Percentiles rank a stretch among this genome's conserved stretches.
phyloP scores from a whole-genome alignment of 1,140 invertebrate species.

The Neotoxoptera formosana region DNA sequence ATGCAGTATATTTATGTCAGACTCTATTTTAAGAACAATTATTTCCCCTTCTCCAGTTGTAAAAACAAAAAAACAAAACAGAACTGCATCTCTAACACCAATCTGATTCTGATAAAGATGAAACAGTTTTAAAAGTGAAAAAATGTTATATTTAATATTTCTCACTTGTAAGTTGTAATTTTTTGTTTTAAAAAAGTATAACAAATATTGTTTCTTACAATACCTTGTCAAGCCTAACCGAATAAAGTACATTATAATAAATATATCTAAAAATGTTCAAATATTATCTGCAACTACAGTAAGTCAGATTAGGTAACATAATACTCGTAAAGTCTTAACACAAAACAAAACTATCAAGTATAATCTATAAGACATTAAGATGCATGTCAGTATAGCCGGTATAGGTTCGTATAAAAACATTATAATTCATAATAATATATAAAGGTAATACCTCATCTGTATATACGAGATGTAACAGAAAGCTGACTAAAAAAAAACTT shows the following conservation, averaged over 20 bases:
- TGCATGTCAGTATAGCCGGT: too few species aligned
- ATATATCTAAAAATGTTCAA: not conserved
- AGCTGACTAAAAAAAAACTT: too few species aligned
- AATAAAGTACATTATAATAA: not conserved
- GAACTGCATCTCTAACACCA: not conserved
- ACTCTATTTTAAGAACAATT: conserved; percentile 50
- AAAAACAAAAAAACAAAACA: conserved; percentile 16
- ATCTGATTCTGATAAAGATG: not conserved
- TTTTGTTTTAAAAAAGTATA: not conserved
- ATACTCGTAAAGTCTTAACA: not conserved
- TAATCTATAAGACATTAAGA: not conserved
- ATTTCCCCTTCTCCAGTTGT: conserved; percentile 23
- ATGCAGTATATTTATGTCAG: conserved; percentile 48
- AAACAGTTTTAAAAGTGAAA: conserved; percentile 6
- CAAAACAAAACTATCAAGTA: not conserved
- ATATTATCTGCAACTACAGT: not conserved
- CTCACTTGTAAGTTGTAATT: not conserved
- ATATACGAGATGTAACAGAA: too few species aligned
- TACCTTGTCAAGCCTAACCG: not conserved
- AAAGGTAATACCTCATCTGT: too few species aligned
- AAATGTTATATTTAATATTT: not conserved
- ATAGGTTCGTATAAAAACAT: too few species aligned
- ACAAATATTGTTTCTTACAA: not conserved
- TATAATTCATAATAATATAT: too few species aligned
- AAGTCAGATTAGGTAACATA: not conserved